These are phyloP conservation scores for Liparis tanakae DNA, from an alignment of 2,797 vertebrate species.

Conservation along the genomic window DNA sequence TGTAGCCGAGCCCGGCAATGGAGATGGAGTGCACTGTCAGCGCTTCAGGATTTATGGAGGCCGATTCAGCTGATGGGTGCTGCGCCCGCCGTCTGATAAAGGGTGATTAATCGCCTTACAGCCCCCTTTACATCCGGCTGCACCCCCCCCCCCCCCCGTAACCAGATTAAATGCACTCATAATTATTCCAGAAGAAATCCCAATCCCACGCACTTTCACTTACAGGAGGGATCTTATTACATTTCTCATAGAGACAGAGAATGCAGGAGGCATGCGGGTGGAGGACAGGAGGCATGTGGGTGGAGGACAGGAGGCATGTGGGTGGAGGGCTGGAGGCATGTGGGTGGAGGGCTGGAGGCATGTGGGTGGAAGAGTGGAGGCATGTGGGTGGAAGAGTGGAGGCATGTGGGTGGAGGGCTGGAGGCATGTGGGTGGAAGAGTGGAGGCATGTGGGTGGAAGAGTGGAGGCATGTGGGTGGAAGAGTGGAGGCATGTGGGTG, in stretches of 20 bases:
- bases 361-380: neutral
- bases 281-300: neutral
- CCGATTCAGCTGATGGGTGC: constrained; percentile 83
- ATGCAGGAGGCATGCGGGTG: neutral
- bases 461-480: neutral
- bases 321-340: neutral
- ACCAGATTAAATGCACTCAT: constrained; percentile 82
- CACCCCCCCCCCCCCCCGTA: constrained; percentile 68
- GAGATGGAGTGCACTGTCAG: constrained; percentile 83
- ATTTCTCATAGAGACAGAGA: constrained; percentile 22
- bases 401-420: neutral
- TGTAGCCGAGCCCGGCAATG: constrained; percentile 80
- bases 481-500: neutral
- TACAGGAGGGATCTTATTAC: constrained; percentile 39
- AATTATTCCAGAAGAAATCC: constrained; percentile 79
- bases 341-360: neutral
- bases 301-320: no score
- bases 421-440: neutral
- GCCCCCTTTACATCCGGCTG: constrained; percentile 72
- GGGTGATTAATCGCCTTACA: constrained; percentile 84
- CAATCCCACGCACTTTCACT: constrained; percentile 53
- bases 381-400: neutral
- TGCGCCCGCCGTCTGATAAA: constrained; percentile 82
- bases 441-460: neutral
- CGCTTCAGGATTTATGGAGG: constrained; percentile 80